phyloP scores from a whole-genome alignment of 2,888 invertebrate genomes.

The Caenorhabditis japonica region DNA sequence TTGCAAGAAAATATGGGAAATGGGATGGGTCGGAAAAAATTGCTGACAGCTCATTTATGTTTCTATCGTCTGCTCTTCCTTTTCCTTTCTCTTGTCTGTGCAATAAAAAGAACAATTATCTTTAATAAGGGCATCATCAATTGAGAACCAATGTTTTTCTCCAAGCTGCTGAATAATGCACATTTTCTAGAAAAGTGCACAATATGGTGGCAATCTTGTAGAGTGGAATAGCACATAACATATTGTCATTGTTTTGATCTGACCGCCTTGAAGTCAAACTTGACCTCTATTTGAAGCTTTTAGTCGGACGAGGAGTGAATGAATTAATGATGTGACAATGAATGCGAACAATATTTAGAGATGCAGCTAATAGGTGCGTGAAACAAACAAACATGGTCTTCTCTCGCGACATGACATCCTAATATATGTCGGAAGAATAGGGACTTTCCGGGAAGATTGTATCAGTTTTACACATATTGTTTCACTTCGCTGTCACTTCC shows the following conservation, averaged over 20 bases:
- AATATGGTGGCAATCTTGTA: slow-evolving; percentile 29
- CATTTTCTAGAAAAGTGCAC: slow-evolving; percentile 13
- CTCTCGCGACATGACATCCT: neutral
- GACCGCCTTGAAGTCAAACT: slow-evolving; percentile 16
- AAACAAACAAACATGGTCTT: slow-evolving; percentile 13
- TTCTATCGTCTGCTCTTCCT: slow-evolving; percentile 3
- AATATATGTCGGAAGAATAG: slow-evolving; percentile 1
- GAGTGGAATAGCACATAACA: slow-evolving; percentile 12
- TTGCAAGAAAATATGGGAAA: neutral
- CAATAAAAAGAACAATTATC: slow-evolving; percentile 36
- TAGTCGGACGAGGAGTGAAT: slow-evolving; percentile 33
- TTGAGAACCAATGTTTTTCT: slow-evolving; percentile 9
- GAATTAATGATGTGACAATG: slow-evolving; percentile 47
- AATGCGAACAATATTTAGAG: slow-evolving; percentile 47
- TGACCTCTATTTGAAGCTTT: slow-evolving; percentile 41
- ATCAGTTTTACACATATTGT: slow-evolving; percentile 35
- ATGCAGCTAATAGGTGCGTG: slow-evolving; percentile 50
- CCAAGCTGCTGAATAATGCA: slow-evolving; percentile 1
- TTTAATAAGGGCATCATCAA: slow-evolving; percentile 39
- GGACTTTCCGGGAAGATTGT: slow-evolving; percentile 22
- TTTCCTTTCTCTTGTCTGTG: no score
- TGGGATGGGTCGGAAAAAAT: slow-evolving; percentile 9
- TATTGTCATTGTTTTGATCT: slow-evolving; percentile 45
- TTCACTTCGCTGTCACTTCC: slow-evolving; percentile 31
- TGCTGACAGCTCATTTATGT: slow-evolving; percentile 10